Base-by-base conservation (phyloP, 1,140 invertebrate genomes). In the Muscidifurax raptorellus region DNA sequence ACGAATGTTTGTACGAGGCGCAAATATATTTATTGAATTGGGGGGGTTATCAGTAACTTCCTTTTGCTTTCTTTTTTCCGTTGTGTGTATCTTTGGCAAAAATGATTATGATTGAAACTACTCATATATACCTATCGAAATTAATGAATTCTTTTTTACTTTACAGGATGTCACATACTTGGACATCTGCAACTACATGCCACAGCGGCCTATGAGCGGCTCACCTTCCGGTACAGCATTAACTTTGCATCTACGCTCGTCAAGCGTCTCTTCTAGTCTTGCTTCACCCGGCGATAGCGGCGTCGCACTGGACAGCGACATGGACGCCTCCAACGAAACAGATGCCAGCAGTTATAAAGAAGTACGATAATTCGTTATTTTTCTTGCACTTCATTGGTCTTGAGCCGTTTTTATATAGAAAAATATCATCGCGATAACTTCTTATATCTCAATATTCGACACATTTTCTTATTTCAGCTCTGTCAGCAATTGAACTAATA, bases 161-260 rank as follows among this genome's bases (percentile, higher is more conserved):
- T 85, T 86, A 36, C 66, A 93, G 92, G 92, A 93, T 88, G 92
- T 93, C 27, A 93, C 92, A 18, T 93, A 92, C 86, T 80, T 93
- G 82, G 92, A 93, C 64, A 92, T 91, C 80, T 92, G 91, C 81
- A 92, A 93, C 83, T 93, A 93, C 59, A 92, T 93, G 92, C 92
- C 92, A n/a, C 91, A 91, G 84, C 90, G 91, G 86, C 90, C 92
- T 86, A 93, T 93, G 92, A 93, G 92, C n/a, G 91, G 91, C 64
- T 93, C 91, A 66, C 91, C 92, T 2, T 91, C 92, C 12, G 92
- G 91, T 28, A 92, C 90, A 40, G 90, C 90, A 30, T 89, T 93
- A 52, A 91, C 91, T 4, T 88, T 93, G 69, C 91, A 93, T 86
- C 83, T 93, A 18, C 89, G 91, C 85, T 92, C 92, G 18, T 91